phyloP scores from a whole-genome alignment of 2,797 vertebrate species.

The Halcyon chelicuti region DNA sequence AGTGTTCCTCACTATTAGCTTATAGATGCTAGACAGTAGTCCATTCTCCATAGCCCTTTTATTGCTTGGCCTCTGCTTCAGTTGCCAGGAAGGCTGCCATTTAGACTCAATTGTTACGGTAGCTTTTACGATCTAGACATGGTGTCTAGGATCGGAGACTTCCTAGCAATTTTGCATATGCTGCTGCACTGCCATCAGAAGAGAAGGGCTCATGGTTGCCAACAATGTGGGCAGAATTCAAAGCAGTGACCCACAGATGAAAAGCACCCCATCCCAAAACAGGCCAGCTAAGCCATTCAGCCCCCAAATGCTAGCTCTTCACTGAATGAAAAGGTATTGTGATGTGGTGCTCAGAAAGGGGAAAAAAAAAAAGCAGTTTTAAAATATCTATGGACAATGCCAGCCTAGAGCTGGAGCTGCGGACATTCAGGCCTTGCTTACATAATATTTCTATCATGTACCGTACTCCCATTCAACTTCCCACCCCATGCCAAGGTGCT shows the following conservation, averaged over 20 bases:
- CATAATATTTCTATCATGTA: conserved; percentile 46
- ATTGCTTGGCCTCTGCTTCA: conserved; percentile 50
- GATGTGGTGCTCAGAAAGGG: neutral
- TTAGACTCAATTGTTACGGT: conserved; percentile 60
- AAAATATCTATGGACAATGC: conserved; percentile 27
- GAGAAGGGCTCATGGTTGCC: conserved; percentile 34
- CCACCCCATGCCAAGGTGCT: conserved; percentile 44
- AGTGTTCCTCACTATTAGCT: conserved; percentile 33
- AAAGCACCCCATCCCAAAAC: conserved; percentile 25
- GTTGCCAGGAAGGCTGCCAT: conserved; percentile 61
- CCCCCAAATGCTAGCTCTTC: conserved; percentile 31
- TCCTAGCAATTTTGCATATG: conserved; percentile 58
- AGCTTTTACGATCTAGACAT: conserved; percentile 67
- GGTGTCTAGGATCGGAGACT: conserved; percentile 64
- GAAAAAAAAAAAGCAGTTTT: neutral
- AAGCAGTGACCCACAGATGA: conserved; percentile 65
- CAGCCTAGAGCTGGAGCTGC: neutral
- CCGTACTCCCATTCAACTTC: neutral
- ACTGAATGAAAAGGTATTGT: conserved; percentile 51
- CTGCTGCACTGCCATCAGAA: conserved; percentile 36
- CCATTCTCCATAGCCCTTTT: conserved; percentile 51
- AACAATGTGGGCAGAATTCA: conserved; percentile 59
- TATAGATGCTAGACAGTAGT: conserved; percentile 59
- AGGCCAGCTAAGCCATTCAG: conserved; percentile 42
- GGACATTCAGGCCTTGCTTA: conserved; percentile 41